These are phyloP conservation scores for Limonius californicus DNA, from an alignment of 1,140 invertebrate genomes.

Conservation along the genomic window DNA sequence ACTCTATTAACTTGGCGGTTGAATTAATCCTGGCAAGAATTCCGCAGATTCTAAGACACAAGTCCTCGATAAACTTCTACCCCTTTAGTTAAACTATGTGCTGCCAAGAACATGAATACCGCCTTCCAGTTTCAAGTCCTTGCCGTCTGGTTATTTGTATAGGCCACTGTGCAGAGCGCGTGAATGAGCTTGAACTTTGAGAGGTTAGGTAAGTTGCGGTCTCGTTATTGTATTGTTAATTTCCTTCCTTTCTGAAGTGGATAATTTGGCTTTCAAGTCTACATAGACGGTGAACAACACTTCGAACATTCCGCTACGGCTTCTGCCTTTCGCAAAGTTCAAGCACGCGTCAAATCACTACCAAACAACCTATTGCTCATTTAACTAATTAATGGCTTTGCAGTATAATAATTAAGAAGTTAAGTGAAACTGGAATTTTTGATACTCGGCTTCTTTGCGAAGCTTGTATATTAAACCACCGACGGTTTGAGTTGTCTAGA, in stretches of 20 bases:
- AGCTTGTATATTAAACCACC: too few relatives aligned
- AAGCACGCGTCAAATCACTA: conserved; percentile 4
- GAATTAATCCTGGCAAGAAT: not conserved
- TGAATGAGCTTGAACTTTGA: conserved; percentile 26
- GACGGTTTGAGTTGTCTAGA: too few relatives aligned
- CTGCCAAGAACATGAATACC: conserved; percentile 24
- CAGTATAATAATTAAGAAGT: too few relatives aligned
- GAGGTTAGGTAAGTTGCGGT: conserved; percentile 24
- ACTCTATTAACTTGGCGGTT: not conserved
- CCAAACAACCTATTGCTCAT: too few relatives aligned
- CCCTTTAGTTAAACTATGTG: conserved; percentile 25
- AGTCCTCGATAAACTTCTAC: conserved; percentile 4
- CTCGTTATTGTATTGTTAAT: conserved; percentile 29
- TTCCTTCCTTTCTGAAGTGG: conserved; percentile 23
- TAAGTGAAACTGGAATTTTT: too few relatives aligned
- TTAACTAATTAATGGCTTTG: too few relatives aligned
- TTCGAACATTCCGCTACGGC: conserved; percentile 3
- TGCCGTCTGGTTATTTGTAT: conserved; percentile 26
- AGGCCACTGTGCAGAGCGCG: conserved; percentile 1
- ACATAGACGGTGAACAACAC: conserved; percentile 2
- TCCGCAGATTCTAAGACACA: not conserved
- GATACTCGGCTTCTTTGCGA: too few relatives aligned
- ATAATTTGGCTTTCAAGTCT: conserved; percentile 21
- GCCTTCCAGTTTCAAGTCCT: conserved; percentile 19
- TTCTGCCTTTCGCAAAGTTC: conserved; percentile 14